Evolutionary conservation across 2,888 invertebrate species (phyloP).

Genomic region (Pollenia amentaria): DNA sequence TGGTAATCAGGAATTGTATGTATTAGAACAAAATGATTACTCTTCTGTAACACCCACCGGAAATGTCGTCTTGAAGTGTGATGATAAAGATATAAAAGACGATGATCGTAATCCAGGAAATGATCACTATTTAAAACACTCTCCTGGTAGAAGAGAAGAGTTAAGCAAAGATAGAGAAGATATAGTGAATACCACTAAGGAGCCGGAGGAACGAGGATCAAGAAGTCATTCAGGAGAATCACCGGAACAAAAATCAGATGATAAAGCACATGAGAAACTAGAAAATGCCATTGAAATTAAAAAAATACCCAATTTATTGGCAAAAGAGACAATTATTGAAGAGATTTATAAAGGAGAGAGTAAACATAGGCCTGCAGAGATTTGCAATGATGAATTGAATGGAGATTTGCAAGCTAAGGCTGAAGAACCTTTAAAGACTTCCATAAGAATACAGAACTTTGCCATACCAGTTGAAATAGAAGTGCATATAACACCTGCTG

Average conservation of each 20-base stretch:
- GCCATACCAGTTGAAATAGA: constrained; percentile 50
- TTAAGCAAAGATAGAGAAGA: constrained; percentile 27
- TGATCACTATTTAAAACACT: constrained; percentile 75
- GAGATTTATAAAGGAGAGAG: neutral
- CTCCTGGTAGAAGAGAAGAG: constrained; percentile 69
- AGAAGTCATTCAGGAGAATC: constrained; percentile 49
- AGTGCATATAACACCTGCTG: constrained; percentile 29
- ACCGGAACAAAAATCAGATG: constrained; percentile 36
- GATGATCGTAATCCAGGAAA: constrained; percentile 78
- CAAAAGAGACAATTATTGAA: neutral
- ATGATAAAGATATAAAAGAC: constrained; percentile 75
- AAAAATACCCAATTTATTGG: neutral
- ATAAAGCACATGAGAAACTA: neutral
- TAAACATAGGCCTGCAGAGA: neutral
- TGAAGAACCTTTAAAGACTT: neutral
- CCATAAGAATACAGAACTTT: neutral
- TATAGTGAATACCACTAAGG: neutral
- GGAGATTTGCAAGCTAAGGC: neutral
- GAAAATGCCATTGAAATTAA: neutral
- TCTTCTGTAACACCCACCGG: constrained; percentile 81
- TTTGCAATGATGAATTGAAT: neutral
- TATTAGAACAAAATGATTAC: constrained; percentile 90
- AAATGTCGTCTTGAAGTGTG: constrained; percentile 67
- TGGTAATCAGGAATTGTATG: constrained; percentile 92
- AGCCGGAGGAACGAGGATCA: neutral